phyloP scores from a whole-genome alignment of 2,888 invertebrate genomes.

The Sarcophaga variegata region DNA sequence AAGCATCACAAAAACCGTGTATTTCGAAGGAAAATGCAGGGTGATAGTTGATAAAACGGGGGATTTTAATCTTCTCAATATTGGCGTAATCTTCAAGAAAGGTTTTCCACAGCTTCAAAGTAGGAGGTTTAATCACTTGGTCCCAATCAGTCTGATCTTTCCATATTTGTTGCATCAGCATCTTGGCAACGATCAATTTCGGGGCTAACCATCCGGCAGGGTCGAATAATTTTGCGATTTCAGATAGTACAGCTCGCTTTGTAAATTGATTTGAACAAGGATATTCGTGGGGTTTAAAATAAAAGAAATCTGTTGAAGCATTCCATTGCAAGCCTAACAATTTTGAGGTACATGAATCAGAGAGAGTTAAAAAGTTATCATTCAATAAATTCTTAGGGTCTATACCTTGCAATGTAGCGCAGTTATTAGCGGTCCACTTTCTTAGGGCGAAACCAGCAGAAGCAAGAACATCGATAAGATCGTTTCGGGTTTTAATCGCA shows the following conservation, averaged over 20 bases:
- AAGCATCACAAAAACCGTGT: constrained; percentile 52
- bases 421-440: too few species aligned
- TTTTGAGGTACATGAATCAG: background rate
- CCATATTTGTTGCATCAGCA: constrained; percentile 9
- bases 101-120: background rate
- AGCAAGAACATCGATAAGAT: background rate
- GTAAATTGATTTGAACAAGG: background rate
- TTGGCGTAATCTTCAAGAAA: background rate
- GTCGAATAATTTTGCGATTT: background rate
- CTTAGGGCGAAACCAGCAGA: background rate
- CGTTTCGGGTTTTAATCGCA: background rate
- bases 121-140: background rate
- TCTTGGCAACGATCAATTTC: background rate
- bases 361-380: background rate
- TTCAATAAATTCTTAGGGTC: background rate
- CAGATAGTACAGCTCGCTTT: background rate
- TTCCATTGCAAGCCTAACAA: background rate
- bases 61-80: background rate
- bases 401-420: too few species aligned
- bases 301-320: background rate
- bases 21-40: constrained; percentile 5
- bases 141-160: constrained; percentile 1
- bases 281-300: background rate
- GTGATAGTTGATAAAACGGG: background rate
- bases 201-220: too few species aligned